Conservation (phyloP, 1,140 invertebrate genomes). For the Ectropis grisescens region DNA sequence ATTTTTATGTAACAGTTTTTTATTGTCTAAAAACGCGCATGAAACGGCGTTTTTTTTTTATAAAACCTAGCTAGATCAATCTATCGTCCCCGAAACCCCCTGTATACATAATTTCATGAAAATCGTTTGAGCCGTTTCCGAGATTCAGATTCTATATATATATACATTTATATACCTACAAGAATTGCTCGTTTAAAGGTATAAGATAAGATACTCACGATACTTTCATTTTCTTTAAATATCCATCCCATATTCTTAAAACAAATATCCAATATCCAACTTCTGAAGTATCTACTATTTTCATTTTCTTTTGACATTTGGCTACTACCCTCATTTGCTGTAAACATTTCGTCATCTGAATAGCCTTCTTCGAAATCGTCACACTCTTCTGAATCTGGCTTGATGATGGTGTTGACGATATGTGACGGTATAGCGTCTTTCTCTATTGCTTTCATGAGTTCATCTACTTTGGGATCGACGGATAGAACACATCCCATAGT, state of each 20-base stretch:
- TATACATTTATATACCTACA: no score
- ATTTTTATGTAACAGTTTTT: no score
- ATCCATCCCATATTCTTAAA: constrained; percentile 68
- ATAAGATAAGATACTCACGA: no score
- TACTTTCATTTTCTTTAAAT: constrained; percentile 31
- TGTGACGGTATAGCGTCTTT: constrained; percentile 23
- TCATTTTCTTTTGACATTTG: constrained; percentile 28
- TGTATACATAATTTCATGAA: no score
- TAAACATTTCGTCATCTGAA: constrained; percentile 57
- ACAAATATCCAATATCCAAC: constrained; percentile 71
- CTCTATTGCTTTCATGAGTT: constrained; percentile 38
- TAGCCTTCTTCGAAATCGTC: constrained; percentile 61
- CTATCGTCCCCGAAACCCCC: no score
- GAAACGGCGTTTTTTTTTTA: no score
- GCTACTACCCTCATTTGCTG: constrained; percentile 14
- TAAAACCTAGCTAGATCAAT: no score
- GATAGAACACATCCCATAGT: constrained; percentile 82
- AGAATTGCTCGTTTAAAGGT: no score
- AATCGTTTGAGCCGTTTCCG: no score
- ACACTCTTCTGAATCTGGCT: constrained; percentile 33
- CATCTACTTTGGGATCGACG: constrained; percentile 71
- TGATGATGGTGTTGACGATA: constrained; percentile 17
- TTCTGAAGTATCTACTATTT: constrained; percentile 27
- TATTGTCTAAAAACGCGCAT: no score
- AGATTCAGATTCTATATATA: no score